phyloP scores from a whole-genome alignment of 1,140 invertebrate genomes.

The Bradysia coprophila region DNA sequence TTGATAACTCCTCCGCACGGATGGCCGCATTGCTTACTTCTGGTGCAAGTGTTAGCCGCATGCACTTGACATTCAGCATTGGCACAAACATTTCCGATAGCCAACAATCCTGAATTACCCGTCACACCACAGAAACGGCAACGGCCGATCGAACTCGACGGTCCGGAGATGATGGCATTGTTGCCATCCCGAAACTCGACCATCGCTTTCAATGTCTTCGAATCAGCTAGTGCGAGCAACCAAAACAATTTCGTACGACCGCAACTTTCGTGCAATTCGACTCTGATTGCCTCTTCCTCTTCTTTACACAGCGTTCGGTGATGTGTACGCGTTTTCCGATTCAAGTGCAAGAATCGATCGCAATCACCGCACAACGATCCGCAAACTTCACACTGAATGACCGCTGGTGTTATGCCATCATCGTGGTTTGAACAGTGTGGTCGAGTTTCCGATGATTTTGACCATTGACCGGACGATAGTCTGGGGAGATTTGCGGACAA shows the following conservation, averaged over 20 bases:
- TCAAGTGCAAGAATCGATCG: constrained; percentile 85
- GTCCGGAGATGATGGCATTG: constrained; percentile 21
- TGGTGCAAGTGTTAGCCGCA: constrained; percentile 65
- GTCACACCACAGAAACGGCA: constrained; percentile 86
- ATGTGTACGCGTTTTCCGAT: constrained; percentile 69
- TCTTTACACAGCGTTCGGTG: constrained; percentile 88
- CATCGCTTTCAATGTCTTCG: constrained; percentile 79
- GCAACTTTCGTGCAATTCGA: constrained; percentile 91
- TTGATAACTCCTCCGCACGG: constrained; percentile 76
- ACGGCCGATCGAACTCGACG: constrained; percentile 30
- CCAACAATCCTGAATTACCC: constrained; percentile 64
- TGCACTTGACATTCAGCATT: constrained; percentile 89
- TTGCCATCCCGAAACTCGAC: constrained; percentile 78
- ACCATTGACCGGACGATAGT: constrained; percentile 50
- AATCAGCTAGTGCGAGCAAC: constrained; percentile 82
- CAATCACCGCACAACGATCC: constrained; percentile 90
- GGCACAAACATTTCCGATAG: constrained; percentile 83
- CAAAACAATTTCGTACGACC: constrained; percentile 90
- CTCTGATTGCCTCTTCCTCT: constrained; percentile 82
- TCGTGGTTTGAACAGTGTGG: constrained; percentile 88
- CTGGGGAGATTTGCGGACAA: not conserved
- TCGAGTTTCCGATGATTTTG: constrained; percentile 26
- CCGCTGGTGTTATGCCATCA: constrained; percentile 83
- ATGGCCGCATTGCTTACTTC: constrained; percentile 74
- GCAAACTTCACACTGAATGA: constrained; percentile 82